Evolutionary conservation across 2,113 vertebrate genomes (phyloP), one percentile per base, ranked within the genome.

Genomic region (Tinamus guttatus): DNA sequence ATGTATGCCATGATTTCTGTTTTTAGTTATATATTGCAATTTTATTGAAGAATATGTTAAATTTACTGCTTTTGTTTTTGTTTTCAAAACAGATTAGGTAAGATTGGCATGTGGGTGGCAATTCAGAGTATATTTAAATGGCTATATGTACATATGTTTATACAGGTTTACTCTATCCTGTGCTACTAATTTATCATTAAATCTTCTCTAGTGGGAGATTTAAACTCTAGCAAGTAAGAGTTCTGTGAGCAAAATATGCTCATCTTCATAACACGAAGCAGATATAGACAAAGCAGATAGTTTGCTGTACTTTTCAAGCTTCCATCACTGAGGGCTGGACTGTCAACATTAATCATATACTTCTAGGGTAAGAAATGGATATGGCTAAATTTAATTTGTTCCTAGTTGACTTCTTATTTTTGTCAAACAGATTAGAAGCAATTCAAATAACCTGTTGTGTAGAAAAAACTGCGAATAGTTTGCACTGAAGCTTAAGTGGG

Each of bases 311-410:
- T 85, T 91, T 93, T 91, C 52, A 59, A 75, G 49, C 20, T 67
- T 76, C 78, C 89, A 51, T 5, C 15, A 84, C 52, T 81, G 74
- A 87, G 9, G 40, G 43, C 70, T 91, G 63, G n/a, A 38, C 38
- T 87, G 71, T 95, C 85, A 83, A 51, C 11, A 71, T 40, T 59
- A 81, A 81, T 94, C 87, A 91, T 76, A 85, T 8, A 81, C 64
- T 95, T 74, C 14, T 65, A 58, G 27, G 12, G 2, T 54, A 65
- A 89, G 28, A 36, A 91, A 90, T 58, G 71, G 32, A 85, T 82
- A 43, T 92, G 45, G 32, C 47, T 97, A 90, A 81, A 9, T 41
- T 70, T 59, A 71, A 62, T 62, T 27, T 58, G 27, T 68, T 88
- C 43, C 65, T 25, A 60, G 24, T 11, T 79, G n/a, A 74, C 92